Conservation (phyloP, 2,113 vertebrate genomes). For the Hyla sarda region DNA sequence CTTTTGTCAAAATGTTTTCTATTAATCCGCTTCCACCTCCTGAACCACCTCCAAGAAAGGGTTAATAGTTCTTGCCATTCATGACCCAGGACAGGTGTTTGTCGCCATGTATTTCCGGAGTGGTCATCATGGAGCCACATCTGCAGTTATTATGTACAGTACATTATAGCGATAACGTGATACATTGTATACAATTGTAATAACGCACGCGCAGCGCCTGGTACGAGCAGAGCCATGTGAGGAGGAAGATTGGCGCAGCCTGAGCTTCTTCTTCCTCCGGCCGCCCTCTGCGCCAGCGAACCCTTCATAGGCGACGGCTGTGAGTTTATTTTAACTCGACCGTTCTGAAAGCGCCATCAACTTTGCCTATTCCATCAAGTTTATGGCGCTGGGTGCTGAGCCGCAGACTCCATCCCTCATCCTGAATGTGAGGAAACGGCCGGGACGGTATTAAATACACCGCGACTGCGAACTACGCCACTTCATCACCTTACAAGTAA, state of each 20-base stretch:
- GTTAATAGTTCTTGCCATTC: no score
- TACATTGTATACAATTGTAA: no score
- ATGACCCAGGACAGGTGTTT: no score
- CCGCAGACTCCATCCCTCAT: background rate
- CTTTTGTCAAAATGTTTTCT: no score
- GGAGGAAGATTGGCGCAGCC: background rate
- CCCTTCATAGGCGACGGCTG: background rate
- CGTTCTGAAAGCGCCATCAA: background rate
- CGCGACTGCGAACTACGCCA: background rate
- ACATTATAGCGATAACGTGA: no score
- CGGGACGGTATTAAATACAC: background rate
- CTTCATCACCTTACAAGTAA: background rate
- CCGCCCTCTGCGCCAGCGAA: background rate
- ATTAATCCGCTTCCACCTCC: no score
- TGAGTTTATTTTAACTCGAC: conserved; percentile 21
- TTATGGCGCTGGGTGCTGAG: background rate
- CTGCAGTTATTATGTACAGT: no score
- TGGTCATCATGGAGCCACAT: no score
- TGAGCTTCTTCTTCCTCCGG: background rate
- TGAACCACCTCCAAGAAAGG: no score
- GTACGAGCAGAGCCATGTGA: background rate
- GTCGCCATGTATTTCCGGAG: no score
- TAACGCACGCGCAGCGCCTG: background rate
- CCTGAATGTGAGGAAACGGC: conserved; percentile 6
- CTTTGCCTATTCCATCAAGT: conserved; percentile 11